phyloP scores from a whole-genome alignment of 2,888 invertebrate genomes.

The Sycophila texana region DNA sequence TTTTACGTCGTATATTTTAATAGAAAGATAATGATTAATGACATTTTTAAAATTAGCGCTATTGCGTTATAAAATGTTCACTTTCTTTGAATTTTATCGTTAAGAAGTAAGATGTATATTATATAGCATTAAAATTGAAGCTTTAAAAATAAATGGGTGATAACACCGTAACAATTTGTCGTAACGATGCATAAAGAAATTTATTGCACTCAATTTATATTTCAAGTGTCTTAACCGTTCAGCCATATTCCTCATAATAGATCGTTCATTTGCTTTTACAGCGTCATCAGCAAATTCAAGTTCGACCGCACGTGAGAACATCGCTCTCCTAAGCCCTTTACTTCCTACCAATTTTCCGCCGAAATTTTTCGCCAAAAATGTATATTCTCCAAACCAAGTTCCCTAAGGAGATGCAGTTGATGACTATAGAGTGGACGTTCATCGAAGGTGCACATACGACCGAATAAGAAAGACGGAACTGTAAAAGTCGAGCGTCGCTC shows the following conservation, averaged over 20 bases:
- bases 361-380: conserved; percentile 10
- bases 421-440: too few species aligned
- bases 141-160: conserved; percentile 24
- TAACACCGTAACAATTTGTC: conserved; percentile 36
- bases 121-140: conserved; percentile 6
- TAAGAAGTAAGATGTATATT: too few species aligned
- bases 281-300: conserved; percentile 36
- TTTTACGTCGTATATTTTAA: too few species aligned
- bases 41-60: background rate
- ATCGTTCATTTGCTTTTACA: conserved; percentile 38
- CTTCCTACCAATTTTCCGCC: conserved; percentile 16
- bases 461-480: conserved; percentile 13
- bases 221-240: too few species aligned
- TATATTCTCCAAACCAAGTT: background rate
- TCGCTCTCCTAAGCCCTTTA: conserved; percentile 9
- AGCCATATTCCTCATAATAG: conserved; percentile 24
- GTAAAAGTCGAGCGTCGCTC: conserved; percentile 13
- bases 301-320: conserved; percentile 38
- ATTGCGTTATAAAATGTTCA: background rate
- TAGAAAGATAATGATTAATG: too few species aligned
- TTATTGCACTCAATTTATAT: conserved; percentile 22
- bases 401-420: too few species aligned
- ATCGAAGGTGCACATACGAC: background rate
- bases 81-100: too few species aligned
- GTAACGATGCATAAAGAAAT: conserved; percentile 45